These are phyloP conservation scores for Limnephilus marmoratus DNA, from an alignment of 2,888 invertebrate species.

Conservation along the genomic window DNA sequence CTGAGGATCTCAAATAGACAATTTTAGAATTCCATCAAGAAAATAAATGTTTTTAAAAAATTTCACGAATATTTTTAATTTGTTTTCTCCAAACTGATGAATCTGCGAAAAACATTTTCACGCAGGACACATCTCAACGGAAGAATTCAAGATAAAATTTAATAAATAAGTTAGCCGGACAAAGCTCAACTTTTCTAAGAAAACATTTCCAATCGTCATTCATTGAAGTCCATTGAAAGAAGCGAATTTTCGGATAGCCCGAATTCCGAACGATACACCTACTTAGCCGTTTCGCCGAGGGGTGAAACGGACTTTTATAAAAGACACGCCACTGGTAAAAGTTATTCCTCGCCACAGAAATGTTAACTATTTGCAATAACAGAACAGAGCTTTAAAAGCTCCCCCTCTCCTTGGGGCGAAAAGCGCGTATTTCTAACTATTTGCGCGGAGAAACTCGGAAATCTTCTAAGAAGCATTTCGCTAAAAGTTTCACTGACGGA, in stretches of 20 bases:
- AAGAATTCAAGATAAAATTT: neutral
- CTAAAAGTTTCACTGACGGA: neutral
- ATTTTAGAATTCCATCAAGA: neutral
- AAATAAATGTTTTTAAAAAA: too few relatives aligned
- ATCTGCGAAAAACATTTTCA: neutral
- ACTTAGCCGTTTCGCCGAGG: neutral
- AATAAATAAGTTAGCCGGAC: conserved; percentile 28
- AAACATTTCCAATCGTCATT: conserved; percentile 2
- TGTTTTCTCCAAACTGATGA: neutral
- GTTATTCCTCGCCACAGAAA: conserved; percentile 33
- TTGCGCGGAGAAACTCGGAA: conserved; percentile 11
- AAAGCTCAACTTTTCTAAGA: conserved; percentile 1
- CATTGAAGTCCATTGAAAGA: neutral
- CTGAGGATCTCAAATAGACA: neutral
- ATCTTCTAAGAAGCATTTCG: neutral
- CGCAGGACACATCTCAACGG: neutral
- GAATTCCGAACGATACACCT: conserved; percentile 3
- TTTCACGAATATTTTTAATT: neutral
- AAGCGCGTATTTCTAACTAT: neutral
- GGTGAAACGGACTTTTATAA: conserved; percentile 11
- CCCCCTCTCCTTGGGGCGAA: neutral
- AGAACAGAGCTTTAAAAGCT: conserved; percentile 9
- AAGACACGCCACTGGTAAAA: conserved; percentile 23
- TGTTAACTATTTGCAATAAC: conserved; percentile 38
- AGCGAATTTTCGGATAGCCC: conserved; percentile 16